Evolutionary conservation across 1,140 invertebrate species (phyloP), one percentile per base, ranked within the genome.

Genomic region (Leptinotarsa lineolata): DNA sequence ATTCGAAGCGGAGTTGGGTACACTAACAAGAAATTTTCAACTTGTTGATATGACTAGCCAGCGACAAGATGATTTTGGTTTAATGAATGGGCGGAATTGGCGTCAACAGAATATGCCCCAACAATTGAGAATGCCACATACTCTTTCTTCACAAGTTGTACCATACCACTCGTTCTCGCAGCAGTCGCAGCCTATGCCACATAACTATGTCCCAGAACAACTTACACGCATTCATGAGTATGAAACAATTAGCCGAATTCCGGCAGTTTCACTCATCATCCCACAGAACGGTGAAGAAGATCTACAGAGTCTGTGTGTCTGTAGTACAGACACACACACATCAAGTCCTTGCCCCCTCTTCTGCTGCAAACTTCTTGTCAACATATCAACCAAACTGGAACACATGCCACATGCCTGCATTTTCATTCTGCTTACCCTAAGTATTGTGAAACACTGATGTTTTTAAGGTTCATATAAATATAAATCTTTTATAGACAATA

Each of bases 111-210:
- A 71, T 71, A 15, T 54, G n/a, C 48, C n/a, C 48, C 48, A 20
- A 70, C 46, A 39, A 59, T 58, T 70, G 68, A 59, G 68, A 70
- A 70, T 59, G 46, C 68, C 20, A 58, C 68, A 70, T 70, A 70
- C 54, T 60, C 18, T 59, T 70, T 70, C 30, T 30, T 30, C 30
- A 30, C 30, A 30, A 30, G 30, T 2, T 30, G 30, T 6, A 30
- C 30, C 30, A 30, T 30, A 30, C 30, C 30, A 30, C 30, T 11
- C 30, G 6, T 30, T 30, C 30, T 30, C 30, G 30, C 30, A 30
- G 30, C 30, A 30, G 30, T 30, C 30, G 30, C 30, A 30, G 30
- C 6, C 30, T 30, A 30, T 30, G 30, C 30, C 30, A 11, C 30
- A 30, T 30, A 11, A 30, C 30, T 30, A 11, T 30, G 30, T 30